Base-by-base conservation (phyloP, 2,888 invertebrate genomes). In the Muschampia staudingeri region DNA sequence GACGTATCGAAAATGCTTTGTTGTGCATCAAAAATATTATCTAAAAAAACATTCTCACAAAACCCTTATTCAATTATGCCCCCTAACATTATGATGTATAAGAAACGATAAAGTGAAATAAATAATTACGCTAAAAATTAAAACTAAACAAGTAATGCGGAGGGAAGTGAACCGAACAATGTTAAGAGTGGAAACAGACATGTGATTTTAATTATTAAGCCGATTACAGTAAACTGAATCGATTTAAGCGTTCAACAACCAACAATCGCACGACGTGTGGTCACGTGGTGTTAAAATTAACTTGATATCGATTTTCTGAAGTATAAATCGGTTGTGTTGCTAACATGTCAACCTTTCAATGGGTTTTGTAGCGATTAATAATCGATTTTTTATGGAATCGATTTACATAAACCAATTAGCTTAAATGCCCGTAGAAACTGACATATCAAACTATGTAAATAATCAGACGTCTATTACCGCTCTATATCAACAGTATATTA, bases 61-160 rank as follows among this genome's bases (percentile, higher is more conserved):
- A 93, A 91, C 83, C 88, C 89, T 91, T 93, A 91, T 84, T 87
- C 80, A 56, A 69, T 82, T 89, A 71, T 90, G 87, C 84, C 85
- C 48, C 83, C 88, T 91, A 89, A 80, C 82, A 61, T 72, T 78
- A 85, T 83, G 83, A 87, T 87, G 87, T 87, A 84, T 85, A 89
- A 88, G 76, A 89, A 84, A 88, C 87, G 90, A 89, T 92, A 88
- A 95, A 95, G 95, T 96, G 95, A 95, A 95, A 96, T 96, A 96
- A 95, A 96, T 96, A 95, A 85, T 91, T 89, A 92, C 85, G 87
- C 91, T 91, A 91, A 88, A 85, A 91, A 16, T 72, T 25, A 52
- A 76, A 85, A 92, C 91, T 94, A 93, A 93, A 84, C 89, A 91
- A 88, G 85, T 89, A 89, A 90, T 91, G 93, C 94, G 95, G 95